Evolutionary conservation across 2,888 invertebrate genomes (phyloP).

Genomic region (Thymelicus sylvestris): DNA sequence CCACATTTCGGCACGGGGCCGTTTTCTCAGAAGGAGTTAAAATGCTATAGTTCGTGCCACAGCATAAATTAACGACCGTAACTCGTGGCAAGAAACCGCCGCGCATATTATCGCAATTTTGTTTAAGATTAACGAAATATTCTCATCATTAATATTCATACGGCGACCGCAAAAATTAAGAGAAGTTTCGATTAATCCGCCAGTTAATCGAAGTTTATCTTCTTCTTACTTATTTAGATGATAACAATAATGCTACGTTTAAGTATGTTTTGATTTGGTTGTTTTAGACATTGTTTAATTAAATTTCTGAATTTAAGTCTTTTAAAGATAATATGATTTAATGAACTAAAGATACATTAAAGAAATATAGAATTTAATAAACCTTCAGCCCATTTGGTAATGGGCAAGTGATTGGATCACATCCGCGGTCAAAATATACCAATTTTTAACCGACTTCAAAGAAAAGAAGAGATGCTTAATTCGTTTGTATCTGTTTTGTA

Average conservation of each 20-base stretch:
- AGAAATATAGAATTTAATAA: no score
- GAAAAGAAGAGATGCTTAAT: no score
- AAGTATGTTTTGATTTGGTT: no score
- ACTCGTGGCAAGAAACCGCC: conserved; percentile 76
- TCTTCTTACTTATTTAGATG: background rate
- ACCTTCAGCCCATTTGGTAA: no score
- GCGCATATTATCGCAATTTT: conserved; percentile 81
- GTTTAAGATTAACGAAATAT: conserved; percentile 81
- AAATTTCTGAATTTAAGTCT: no score
- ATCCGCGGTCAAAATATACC: no score
- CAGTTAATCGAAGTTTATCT: conserved; percentile 31
- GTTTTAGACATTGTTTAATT: no score
- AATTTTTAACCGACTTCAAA: no score
- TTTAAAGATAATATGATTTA: no score
- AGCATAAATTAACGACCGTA: conserved; percentile 80
- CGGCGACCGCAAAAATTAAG: conserved; percentile 57
- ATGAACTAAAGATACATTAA: no score
- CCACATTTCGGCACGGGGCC: conserved; percentile 34
- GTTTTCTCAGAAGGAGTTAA: conserved; percentile 80
- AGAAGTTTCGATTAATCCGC: conserved; percentile 64
- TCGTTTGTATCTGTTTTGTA: no score
- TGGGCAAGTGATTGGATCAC: no score
- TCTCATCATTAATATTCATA: conserved; percentile 73
- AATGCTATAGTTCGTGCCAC: conserved; percentile 82
- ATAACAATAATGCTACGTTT: background rate